Percentiles rank a stretch among this genome's conserved stretches.
phyloP scores from a whole-genome alignment of 2,888 invertebrate genomes.

The Brassicogethes aeneus region DNA sequence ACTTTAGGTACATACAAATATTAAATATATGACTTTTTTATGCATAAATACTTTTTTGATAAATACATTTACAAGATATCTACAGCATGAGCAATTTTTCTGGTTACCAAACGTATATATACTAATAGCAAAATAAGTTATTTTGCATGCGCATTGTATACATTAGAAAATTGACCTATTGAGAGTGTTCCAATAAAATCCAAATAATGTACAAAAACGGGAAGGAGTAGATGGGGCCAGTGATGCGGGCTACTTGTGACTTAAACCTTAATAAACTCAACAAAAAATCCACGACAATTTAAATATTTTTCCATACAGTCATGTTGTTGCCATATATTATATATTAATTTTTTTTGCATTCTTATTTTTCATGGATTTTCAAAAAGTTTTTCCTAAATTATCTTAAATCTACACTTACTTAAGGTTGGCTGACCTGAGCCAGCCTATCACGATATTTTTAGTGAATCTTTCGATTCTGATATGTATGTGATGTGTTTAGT shows the following conservation, averaged over 20 bases:
- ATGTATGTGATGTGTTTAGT: constrained; percentile 42
- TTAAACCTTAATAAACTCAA: constrained; percentile 3
- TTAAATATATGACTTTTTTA: not conserved
- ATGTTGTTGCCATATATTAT: no score
- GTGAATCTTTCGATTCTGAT: constrained; percentile 41
- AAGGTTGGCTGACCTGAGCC: not conserved
- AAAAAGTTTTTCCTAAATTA: constrained; percentile 4
- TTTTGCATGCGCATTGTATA: constrained; percentile 30
- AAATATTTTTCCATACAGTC: constrained; percentile 6
- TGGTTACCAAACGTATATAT: constrained; percentile 39
- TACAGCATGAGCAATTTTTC: constrained; percentile 40
- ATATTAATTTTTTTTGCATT: no score
- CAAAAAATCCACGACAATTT: constrained; percentile 2
- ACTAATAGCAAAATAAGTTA: constrained; percentile 34
- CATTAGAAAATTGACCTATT: constrained; percentile 35
- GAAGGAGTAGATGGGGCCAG: constrained; percentile 27
- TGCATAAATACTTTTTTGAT: not conserved
- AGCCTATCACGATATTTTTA: not conserved
- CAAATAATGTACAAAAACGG: constrained; percentile 25
- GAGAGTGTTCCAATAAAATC: constrained; percentile 38
- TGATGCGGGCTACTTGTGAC: constrained; percentile 33
- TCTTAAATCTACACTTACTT: not conserved
- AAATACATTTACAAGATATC: constrained; percentile 21
- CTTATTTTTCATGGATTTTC: no score
- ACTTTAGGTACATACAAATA: not conserved